Percentiles rank a stretch among this genome's conserved stretches.
phyloP scores from a whole-genome alignment of 2,888 invertebrate genomes.

The Clitarchus hookeri region DNA sequence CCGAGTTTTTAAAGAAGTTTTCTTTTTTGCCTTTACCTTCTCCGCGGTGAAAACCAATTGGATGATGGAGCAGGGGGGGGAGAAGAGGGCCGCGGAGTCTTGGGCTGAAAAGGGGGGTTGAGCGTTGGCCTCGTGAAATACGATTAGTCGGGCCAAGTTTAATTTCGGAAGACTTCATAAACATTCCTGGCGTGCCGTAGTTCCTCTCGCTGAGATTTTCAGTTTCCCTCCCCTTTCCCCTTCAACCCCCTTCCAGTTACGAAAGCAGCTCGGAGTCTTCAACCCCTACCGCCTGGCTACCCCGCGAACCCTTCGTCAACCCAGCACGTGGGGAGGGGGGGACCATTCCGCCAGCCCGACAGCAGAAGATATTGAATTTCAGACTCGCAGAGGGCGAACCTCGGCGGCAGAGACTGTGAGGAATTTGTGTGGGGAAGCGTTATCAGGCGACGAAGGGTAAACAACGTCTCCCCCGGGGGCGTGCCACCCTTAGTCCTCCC shows the following conservation, averaged over 20 bases:
- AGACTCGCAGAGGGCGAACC: background rate
- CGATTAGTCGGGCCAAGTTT: conserved; percentile 14
- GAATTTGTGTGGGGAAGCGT: background rate
- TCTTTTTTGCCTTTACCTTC: background rate
- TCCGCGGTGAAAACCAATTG: background rate
- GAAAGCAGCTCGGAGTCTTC: too few relatives aligned
- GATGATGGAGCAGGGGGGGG: background rate
- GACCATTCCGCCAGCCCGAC: background rate
- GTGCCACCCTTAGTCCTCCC: too few relatives aligned
- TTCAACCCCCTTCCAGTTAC: background rate
- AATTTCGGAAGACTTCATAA: conserved; percentile 14
- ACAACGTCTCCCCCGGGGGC: background rate
- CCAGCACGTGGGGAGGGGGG: too few relatives aligned
- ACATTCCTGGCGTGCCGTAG: conserved; percentile 14
- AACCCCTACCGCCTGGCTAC: too few relatives aligned
- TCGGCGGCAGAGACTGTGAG: background rate
- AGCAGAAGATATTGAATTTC: conserved; percentile 9
- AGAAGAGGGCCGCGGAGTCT: background rate
- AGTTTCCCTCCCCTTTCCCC: background rate
- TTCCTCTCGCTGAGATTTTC: conserved; percentile 14
- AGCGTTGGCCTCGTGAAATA: background rate
- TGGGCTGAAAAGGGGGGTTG: background rate
- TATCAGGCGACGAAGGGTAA: conserved; percentile 9
- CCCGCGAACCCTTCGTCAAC: too few relatives aligned
- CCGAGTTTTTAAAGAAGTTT: background rate